phyloP scores from a whole-genome alignment of 2,888 invertebrate species.

The Heliconius hortense region DNA sequence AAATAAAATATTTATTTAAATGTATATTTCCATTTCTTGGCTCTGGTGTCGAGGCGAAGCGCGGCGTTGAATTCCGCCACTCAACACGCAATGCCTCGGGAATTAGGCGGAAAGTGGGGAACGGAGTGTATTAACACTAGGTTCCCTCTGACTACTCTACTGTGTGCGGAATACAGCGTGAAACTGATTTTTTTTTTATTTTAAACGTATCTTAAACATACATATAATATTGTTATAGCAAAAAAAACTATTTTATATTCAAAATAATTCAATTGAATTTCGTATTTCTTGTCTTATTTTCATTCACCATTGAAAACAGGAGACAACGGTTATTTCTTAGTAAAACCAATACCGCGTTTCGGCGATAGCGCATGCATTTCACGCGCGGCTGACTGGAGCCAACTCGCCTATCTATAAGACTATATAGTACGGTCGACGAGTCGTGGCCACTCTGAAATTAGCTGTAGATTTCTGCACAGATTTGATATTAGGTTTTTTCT shows the following conservation, averaged over 20 bases:
- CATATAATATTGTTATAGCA: no score
- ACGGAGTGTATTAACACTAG: no score
- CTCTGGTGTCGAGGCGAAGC: no score
- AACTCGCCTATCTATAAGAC: conserved; percentile 46
- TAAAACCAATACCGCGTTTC: conserved; percentile 28
- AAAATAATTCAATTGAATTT: neutral
- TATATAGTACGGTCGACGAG: neutral
- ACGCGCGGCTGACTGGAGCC: conserved; percentile 46
- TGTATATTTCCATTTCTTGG: no score
- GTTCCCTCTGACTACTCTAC: no score
- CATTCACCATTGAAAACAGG: neutral
- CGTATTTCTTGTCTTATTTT: neutral
- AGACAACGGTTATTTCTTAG: conserved; percentile 19
- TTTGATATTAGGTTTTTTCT: neutral
- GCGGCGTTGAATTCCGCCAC: no score
- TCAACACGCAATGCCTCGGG: no score
- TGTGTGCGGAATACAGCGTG: no score
- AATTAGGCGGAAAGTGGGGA: no score
- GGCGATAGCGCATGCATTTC: conserved; percentile 43
- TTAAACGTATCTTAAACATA: no score
- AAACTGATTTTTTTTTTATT: no score
- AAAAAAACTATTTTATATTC: neutral
- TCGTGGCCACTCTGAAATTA: neutral
- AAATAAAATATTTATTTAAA: no score
- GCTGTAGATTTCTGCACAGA: neutral